These are phyloP conservation scores for Arvicola amphibius DNA, from an alignment of 2,797 vertebrate genomes.

Conservation along the genomic window DNA sequence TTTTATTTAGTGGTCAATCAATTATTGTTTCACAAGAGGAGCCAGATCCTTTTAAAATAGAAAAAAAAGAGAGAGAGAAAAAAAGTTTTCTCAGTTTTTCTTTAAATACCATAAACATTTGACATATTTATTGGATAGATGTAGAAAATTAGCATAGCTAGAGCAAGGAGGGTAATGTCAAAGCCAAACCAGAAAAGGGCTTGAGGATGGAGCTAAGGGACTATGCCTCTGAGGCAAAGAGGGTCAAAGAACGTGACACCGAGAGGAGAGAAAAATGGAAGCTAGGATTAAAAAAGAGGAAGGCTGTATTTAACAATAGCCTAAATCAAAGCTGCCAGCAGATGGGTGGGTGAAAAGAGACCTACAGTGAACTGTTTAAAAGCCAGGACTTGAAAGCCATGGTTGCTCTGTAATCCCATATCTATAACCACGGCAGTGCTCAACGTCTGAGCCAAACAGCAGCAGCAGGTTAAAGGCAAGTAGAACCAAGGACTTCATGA, in stretches of 20 bases:
- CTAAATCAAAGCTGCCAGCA: background rate
- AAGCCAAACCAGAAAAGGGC: background rate
- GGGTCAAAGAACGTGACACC: background rate
- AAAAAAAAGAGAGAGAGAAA: background rate
- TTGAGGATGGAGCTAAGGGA: background rate
- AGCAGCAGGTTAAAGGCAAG: background rate
- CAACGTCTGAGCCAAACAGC: background rate
- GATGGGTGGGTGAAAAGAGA: background rate
- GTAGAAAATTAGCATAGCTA: constrained; percentile 18
- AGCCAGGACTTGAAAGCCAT: background rate
- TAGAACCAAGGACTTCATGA: background rate
- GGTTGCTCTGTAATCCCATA: background rate
- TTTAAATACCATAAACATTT: constrained; percentile 12
- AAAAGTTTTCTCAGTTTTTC: background rate
- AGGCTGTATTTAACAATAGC: background rate
- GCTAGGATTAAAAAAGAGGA: background rate
- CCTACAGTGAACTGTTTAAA: background rate
- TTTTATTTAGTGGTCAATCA: background rate
- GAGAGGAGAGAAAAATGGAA: background rate
- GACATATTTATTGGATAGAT: background rate
- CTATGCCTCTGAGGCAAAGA: background rate
- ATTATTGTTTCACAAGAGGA: background rate
- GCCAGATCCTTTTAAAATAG: background rate
- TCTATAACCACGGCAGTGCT: background rate
- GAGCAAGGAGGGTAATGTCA: background rate